Conservation (phyloP, 2,888 invertebrate genomes). For the Monochamus alternatus region DNA sequence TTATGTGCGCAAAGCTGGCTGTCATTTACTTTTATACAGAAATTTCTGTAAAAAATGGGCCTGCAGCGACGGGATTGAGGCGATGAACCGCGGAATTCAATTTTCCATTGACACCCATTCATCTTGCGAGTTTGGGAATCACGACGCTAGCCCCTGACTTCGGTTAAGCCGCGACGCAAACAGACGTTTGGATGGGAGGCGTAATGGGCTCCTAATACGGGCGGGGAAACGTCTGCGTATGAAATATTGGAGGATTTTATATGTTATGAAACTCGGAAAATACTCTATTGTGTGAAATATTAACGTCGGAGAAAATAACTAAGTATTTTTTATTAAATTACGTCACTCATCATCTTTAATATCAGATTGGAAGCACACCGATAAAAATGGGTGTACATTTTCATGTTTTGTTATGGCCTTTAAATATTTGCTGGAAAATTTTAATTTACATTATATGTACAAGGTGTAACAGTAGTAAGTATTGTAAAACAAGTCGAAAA, state of each 20-base stretch:
- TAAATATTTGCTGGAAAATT: no score
- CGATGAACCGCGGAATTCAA: conserved; percentile 81
- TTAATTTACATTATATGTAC: no score
- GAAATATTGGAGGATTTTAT: neutral
- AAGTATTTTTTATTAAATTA: no score
- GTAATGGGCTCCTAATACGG: conserved; percentile 1
- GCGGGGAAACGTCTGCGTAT: neutral
- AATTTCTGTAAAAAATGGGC: conserved; percentile 66
- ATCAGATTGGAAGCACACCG: no score
- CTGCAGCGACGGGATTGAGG: conserved; percentile 72
- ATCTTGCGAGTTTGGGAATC: conserved; percentile 58
- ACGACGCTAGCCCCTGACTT: conserved; percentile 31
- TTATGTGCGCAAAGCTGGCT: conserved; percentile 63
- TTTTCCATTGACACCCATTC: conserved; percentile 77
- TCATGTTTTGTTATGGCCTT: no score
- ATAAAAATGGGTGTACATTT: no score
- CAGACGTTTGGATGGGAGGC: conserved; percentile 10
- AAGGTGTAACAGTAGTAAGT: no score
- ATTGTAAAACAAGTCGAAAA: no score
- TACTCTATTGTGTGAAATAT: no score
- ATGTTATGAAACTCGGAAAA: neutral
- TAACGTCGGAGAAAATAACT: no score
- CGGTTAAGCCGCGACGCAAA: conserved; percentile 7
- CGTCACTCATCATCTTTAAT: no score
- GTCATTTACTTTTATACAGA: conserved; percentile 67